These are phyloP conservation scores for Toxotes jaculatrix DNA, from an alignment of 2,113 vertebrate genomes.

Conservation along the genomic window DNA sequence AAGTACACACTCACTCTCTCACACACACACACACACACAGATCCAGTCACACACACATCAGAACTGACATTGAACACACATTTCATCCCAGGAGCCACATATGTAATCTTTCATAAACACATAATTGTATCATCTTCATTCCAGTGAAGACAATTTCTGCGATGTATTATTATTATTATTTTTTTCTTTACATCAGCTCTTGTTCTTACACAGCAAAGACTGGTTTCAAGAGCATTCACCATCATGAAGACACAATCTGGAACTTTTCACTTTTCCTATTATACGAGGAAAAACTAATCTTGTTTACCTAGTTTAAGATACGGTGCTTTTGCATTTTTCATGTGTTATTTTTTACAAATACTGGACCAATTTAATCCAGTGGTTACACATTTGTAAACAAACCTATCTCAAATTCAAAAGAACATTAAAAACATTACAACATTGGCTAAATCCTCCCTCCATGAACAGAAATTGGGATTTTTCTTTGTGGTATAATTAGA, in stretches of 20 bases:
- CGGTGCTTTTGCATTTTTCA: not conserved
- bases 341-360: not conserved
- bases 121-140: constrained; percentile 55
- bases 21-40: constrained; percentile 12
- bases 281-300: not conserved
- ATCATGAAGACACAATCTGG: constrained; percentile 22
- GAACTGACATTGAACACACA: constrained; percentile 66
- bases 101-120: constrained; percentile 62
- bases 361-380: not conserved
- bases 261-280: not conserved
- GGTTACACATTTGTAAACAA: not conserved
- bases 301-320: not conserved
- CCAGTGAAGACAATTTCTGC: constrained; percentile 62
- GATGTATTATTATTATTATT: not conserved
- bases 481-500: not conserved
- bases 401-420: not conserved
- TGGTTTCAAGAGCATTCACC: constrained; percentile 16
- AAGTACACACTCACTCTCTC: constrained; percentile 15
- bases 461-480: not conserved
- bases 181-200: constrained; percentile 41
- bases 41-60: constrained; percentile 34
- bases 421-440: not conserved
- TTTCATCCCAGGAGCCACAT: constrained; percentile 57
- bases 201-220: constrained; percentile 65
- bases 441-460: not conserved